Conservation (phyloP, 2,113 vertebrate species). For the Macquaria ambigua region DNA sequence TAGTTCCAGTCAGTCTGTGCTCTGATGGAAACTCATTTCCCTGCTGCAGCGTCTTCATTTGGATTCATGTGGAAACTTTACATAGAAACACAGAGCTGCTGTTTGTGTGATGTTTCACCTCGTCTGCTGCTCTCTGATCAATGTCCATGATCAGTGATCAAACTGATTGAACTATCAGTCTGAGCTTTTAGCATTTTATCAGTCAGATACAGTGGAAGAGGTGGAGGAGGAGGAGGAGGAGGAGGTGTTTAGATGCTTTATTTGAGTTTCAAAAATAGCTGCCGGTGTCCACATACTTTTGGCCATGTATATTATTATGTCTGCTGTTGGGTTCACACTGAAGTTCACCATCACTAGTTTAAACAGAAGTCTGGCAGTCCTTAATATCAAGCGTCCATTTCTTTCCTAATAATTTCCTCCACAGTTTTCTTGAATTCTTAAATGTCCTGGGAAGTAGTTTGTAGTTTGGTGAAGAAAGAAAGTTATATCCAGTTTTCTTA, state of each 20-base stretch:
- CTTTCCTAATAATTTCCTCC: too few relatives aligned
- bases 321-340: not conserved
- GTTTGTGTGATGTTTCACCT: slow-evolving; percentile 16
- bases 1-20: not conserved
- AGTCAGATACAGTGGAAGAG: not conserved
- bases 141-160: slow-evolving; percentile 18
- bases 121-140: slow-evolving; percentile 20
- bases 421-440: too few relatives aligned
- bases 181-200: slow-evolving; percentile 16
- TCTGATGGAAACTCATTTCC: slow-evolving; percentile 53
- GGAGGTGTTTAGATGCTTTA: not conserved
- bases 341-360: not conserved
- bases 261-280: too few relatives aligned
- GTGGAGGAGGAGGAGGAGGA: not conserved
- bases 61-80: slow-evolving; percentile 44
- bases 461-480: too few relatives aligned
- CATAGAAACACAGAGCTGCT: slow-evolving; percentile 41
- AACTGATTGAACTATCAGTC: not conserved
- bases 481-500: too few relatives aligned
- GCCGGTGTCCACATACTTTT: not conserved
- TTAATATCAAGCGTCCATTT: too few relatives aligned
- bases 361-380: not conserved
- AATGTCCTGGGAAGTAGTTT: too few relatives aligned
- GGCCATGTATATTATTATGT: not conserved
- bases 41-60: slow-evolving; percentile 33